These are phyloP conservation scores for Onthophagus sagittarius DNA, from an alignment of 2,888 invertebrate species.

Conservation along the genomic window DNA sequence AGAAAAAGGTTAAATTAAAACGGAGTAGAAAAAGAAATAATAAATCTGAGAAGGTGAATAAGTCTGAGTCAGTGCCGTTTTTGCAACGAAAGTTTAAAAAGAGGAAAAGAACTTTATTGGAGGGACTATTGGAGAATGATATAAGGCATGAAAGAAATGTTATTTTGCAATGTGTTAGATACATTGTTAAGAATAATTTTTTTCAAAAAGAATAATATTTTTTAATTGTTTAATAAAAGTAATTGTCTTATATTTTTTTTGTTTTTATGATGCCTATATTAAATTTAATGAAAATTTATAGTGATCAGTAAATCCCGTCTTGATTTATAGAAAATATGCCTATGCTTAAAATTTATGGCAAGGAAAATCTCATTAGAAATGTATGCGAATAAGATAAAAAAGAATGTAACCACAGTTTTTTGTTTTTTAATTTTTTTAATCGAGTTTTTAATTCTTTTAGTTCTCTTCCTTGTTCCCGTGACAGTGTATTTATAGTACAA, in stretches of 20 bases:
- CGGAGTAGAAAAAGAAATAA: constrained; percentile 29
- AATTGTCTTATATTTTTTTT: background rate
- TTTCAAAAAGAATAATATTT: constrained; percentile 45
- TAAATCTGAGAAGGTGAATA: background rate
- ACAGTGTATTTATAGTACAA: too few relatives aligned
- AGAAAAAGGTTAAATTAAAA: constrained; percentile 29
- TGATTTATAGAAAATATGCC: too few relatives aligned
- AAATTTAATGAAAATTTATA: too few relatives aligned
- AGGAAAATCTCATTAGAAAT: too few relatives aligned
- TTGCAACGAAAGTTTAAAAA: constrained; percentile 35
- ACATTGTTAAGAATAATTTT: constrained; percentile 73
- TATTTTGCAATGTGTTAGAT: constrained; percentile 80
- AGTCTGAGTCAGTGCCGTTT: constrained; percentile 24
- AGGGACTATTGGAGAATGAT: constrained; percentile 70
- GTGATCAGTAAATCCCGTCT: too few relatives aligned
- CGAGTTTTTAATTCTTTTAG: too few relatives aligned
- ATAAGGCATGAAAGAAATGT: constrained; percentile 84
- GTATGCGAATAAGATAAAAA: too few relatives aligned
- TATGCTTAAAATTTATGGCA: too few relatives aligned
- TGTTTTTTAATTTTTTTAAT: too few relatives aligned
- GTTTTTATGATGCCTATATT: background rate
- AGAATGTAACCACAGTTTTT: too few relatives aligned
- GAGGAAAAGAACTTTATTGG: constrained; percentile 58
- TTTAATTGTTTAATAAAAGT: background rate
- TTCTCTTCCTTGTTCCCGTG: too few relatives aligned